Evolutionary conservation across 2,113 vertebrate genomes (phyloP).

Genomic region (Oenanthe melanoleuca): DNA sequence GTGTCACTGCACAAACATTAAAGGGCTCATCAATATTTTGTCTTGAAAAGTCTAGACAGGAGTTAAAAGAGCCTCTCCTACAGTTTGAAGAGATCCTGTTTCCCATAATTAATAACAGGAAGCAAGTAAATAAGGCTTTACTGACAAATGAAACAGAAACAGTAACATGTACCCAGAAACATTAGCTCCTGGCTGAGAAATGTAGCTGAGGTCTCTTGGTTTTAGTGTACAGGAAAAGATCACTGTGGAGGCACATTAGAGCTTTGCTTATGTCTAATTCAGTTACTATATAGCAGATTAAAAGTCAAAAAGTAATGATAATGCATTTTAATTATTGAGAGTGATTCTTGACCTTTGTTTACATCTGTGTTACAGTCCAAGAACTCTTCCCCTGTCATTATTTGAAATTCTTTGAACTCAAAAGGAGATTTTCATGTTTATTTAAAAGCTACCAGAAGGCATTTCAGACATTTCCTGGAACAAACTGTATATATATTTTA

Average conservation of each 20-base stretch:
- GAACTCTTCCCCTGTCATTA: background rate
- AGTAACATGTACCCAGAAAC: constrained; percentile 15
- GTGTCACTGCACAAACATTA: constrained; percentile 52
- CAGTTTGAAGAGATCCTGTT: constrained; percentile 63
- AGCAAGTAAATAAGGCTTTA: constrained; percentile 69
- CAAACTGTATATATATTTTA: constrained; percentile 53
- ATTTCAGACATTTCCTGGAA: constrained; percentile 81
- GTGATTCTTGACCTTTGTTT: constrained; percentile 21
- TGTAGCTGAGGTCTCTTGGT: background rate
- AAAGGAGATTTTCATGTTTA: constrained; percentile 70
- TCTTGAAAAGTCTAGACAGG: constrained; percentile 66
- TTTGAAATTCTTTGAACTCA: constrained; percentile 52
- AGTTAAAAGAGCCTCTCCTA: constrained; percentile 66
- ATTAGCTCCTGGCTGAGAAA: constrained; percentile 20
- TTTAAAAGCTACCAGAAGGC: constrained; percentile 77
- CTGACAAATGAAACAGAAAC: constrained; percentile 66
- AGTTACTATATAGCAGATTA: background rate
- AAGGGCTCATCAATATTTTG: constrained; percentile 62
- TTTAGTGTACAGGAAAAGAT: background rate
- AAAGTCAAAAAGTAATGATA: background rate
- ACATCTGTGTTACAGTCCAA: background rate
- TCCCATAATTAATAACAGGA: constrained; percentile 79
- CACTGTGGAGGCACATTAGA: background rate
- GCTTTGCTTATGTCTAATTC: background rate
- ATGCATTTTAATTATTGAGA: constrained; percentile 6